phyloP scores from a whole-genome alignment of 2,888 invertebrate species.

The Leptopterna dolabrata region DNA sequence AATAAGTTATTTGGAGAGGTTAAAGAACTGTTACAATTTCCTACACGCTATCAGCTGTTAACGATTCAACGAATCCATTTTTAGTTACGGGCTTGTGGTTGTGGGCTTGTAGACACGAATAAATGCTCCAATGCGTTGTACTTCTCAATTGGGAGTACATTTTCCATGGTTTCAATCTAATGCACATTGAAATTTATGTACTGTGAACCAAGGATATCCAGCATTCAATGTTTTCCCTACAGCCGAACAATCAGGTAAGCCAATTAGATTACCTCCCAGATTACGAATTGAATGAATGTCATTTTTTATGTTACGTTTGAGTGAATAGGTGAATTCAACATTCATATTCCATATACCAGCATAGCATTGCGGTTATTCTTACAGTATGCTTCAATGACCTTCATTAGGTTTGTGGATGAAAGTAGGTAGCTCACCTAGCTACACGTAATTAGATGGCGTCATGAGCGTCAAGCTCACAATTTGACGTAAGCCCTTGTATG shows the following conservation, averaged over 20 bases:
- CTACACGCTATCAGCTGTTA: slow-evolving; percentile 20
- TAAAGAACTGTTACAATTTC: background rate
- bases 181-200: background rate
- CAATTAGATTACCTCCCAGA: background rate
- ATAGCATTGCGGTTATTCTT: background rate
- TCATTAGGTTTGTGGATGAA: background rate
- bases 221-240: slow-evolving; percentile 68
- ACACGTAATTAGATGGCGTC: background rate
- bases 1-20: background rate
- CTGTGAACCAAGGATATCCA: background rate
- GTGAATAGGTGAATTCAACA: too few species aligned
- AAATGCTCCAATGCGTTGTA: slow-evolving; percentile 12
- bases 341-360: too few species aligned
- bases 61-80: slow-evolving; percentile 10
- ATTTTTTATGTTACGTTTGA: background rate
- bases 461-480: background rate
- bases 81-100: background rate
- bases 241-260: slow-evolving; percentile 70
- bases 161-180: background rate
- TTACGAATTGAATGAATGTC: background rate
- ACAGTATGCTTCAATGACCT: background rate
- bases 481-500: background rate
- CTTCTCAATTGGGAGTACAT: slow-evolving; percentile 22
- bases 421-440: background rate
- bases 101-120: background rate